Base-by-base conservation (phyloP, 2,797 vertebrate species). In the Tympanoctomys barrerae region DNA sequence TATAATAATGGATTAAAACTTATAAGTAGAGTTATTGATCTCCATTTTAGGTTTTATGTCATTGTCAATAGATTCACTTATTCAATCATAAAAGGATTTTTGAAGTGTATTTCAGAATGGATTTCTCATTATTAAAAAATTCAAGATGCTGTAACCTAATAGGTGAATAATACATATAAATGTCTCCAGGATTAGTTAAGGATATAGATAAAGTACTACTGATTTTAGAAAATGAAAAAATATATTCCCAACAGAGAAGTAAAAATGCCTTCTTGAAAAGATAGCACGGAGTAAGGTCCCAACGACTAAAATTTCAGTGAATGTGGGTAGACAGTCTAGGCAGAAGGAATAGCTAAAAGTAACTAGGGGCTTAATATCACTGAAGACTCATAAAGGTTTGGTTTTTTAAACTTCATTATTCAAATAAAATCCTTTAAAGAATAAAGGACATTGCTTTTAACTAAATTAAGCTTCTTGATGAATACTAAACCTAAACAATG, bases 401-500 rank as follows among this genome's bases (percentile, higher is more conserved):
- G 10, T 79, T 82, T 18, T 14, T 52, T 91, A 39, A 39, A 82
- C 8, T 78, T 61, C 49, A 64, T 83, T 91, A 71, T 42, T 42
- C 12, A 24, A 22, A 54, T 46, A 66, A 70, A 89, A 70, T 77
- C 19, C 54, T 66, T 93, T 82, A 59, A 49, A 62, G 82, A 78
- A 22, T 36, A 83, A 70, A 16, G 1, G 28, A 4, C 33, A 78
- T 82, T 85, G 33, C 46, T n/a, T 61, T 91, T 87, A 78, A 73
- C 80, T 91, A 77, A 87, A 85, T 93, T 87, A 93, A 93, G 5
- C 31, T 87, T 91, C 26, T 83, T 85, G 61, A 49, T 78, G 94
- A 91, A 93, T 19, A 87, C 5, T 26, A 31, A 1, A 57, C 10
- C 22, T 89, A 94, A 96, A 61, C 18, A 71, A 19, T 62, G 19